Evolutionary conservation across 2,888 invertebrate genomes (phyloP).

Genomic region (Lasioglossum vierecki): DNA sequence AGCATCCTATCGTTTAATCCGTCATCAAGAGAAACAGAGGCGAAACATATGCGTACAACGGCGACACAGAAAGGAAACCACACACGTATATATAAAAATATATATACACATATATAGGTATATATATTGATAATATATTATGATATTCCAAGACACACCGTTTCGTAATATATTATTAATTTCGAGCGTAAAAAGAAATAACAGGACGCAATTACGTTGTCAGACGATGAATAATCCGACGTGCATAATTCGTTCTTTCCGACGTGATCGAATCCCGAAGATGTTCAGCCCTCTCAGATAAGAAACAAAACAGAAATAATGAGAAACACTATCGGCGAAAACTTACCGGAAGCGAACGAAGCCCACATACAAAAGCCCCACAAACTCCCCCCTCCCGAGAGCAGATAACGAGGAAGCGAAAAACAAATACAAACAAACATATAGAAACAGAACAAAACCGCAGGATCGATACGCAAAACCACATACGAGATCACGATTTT

Average conservation of each 20-base stretch:
- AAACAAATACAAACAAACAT: background rate
- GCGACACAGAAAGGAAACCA: background rate
- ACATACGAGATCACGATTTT: constrained; percentile 43
- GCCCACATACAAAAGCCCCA: background rate
- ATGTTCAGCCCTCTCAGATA: constrained; percentile 55
- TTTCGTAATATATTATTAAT: constrained; percentile 57
- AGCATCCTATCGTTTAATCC: background rate
- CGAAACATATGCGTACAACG: background rate
- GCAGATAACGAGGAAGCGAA: constrained; percentile 6
- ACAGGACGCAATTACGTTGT: constrained; percentile 16
- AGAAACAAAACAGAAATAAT: background rate
- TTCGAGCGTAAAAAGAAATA: constrained; percentile 15
- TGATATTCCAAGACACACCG: constrained; percentile 31
- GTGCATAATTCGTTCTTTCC: constrained; percentile 55
- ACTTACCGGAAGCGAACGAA: background rate
- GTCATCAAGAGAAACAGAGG: background rate
- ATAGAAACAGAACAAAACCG: constrained; percentile 31
- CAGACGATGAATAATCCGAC: constrained; percentile 6
- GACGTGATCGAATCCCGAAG: constrained; percentile 56
- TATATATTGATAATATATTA: constrained; percentile 45
- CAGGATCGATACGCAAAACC: constrained; percentile 24
- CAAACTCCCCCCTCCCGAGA: background rate
- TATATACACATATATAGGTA: constrained; percentile 3
- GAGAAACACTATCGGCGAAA: background rate
- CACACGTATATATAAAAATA: background rate